A percentile compares a stretch with the other conserved stretches of the same genome.
Evolutionary conservation across 2,888 invertebrate genomes (phyloP).

Genomic region (Tortricodes alternella): DNA sequence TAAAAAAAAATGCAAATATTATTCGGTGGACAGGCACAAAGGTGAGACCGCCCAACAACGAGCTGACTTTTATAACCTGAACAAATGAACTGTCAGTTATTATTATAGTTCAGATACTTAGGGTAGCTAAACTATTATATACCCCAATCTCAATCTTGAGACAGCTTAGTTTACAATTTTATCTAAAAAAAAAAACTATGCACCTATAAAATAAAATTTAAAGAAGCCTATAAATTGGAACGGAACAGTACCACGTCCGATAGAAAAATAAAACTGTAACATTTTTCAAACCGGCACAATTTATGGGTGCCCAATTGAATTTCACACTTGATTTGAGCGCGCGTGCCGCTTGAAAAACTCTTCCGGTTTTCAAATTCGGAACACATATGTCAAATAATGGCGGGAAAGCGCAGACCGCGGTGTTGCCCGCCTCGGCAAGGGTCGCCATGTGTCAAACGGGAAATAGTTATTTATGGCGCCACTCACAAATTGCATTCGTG

Average conservation of each 20-base stretch:
- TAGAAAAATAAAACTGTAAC: conserved; percentile 49
- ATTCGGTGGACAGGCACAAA: too few relatives aligned
- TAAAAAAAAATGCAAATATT: too few relatives aligned
- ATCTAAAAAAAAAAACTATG: too few relatives aligned
- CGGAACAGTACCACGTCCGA: conserved; percentile 31
- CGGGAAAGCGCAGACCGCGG: conserved; percentile 65
- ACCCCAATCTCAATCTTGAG: too few relatives aligned
- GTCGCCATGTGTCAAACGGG: conserved; percentile 77
- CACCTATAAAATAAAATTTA: background rate
- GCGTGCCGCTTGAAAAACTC: conserved; percentile 65
- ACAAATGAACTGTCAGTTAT: too few relatives aligned
- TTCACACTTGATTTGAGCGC: conserved; percentile 78
- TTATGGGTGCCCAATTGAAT: conserved; percentile 78
- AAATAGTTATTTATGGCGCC: conserved; percentile 80
- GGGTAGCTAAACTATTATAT: too few relatives aligned
- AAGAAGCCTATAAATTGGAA: background rate
- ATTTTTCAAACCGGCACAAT: conserved; percentile 71
- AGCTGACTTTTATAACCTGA: too few relatives aligned
- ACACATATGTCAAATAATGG: conserved; percentile 77
- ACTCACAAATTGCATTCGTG: conserved; percentile 81
- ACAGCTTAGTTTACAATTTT: too few relatives aligned
- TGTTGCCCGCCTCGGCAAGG: conserved; percentile 61
- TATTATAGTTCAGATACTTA: too few relatives aligned
- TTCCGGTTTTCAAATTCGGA: conserved; percentile 68
- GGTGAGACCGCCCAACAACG: too few relatives aligned